Evolutionary conservation across 2,888 invertebrate species (phyloP).

Genomic region (Scotopteryx bipunctaria): DNA sequence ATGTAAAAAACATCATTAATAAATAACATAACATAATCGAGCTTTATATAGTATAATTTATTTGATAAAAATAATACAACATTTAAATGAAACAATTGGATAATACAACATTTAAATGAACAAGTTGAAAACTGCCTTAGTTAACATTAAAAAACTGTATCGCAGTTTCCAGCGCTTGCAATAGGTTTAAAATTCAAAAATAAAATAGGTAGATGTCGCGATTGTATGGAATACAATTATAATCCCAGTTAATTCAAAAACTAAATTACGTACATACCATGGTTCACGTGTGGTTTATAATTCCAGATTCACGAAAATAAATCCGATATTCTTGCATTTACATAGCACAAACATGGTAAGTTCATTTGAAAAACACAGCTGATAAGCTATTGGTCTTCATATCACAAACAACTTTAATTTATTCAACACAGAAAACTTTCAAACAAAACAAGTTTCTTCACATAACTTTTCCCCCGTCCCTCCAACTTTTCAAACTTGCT

Average conservation of each 20-base stretch:
- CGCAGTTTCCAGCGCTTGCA: too few relatives aligned
- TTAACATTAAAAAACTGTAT: too few relatives aligned
- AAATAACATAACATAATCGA: too few relatives aligned
- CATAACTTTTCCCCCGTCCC: slow-evolving; percentile 9
- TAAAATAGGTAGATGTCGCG: too few relatives aligned
- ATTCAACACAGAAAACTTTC: slow-evolving; percentile 33
- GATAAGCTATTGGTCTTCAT: neutral
- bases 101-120: too few relatives aligned
- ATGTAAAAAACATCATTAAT: too few relatives aligned
- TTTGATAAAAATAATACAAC: too few relatives aligned
- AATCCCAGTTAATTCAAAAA: neutral
- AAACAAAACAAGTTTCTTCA: slow-evolving; percentile 29
- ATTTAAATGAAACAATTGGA: too few relatives aligned
- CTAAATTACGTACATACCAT: neutral
- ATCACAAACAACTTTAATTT: slow-evolving; percentile 21
- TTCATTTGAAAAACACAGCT: slow-evolving; percentile 9
- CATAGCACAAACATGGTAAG: slow-evolving; percentile 2
- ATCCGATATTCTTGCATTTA: slow-evolving; percentile 2
- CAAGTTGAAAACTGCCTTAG: too few relatives aligned
- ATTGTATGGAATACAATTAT: too few relatives aligned
- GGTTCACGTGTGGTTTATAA: neutral
- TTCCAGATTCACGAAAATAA: neutral
- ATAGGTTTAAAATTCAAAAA: too few relatives aligned
- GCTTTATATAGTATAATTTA: too few relatives aligned
- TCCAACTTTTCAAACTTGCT: slow-evolving; percentile 26